Evolutionary conservation across 2,797 vertebrate genomes (phyloP).

Genomic region (Macropus fuliginosus): DNA sequence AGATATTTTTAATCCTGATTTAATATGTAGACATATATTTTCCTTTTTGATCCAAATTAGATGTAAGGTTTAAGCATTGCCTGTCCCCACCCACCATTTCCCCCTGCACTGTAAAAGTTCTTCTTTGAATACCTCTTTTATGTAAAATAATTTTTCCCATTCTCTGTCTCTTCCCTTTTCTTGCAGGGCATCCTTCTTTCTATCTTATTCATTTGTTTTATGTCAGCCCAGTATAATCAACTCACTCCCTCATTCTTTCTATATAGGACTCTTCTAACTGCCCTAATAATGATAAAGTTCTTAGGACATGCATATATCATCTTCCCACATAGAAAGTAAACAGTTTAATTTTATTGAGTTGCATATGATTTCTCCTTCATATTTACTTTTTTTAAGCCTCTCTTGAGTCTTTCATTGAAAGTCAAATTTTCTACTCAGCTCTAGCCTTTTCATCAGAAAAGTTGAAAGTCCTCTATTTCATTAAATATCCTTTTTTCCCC

Average conservation of each 20-base stretch:
- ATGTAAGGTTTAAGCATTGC: not conserved
- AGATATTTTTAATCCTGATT: no score
- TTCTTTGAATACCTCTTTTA: not conserved
- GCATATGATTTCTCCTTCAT: not conserved
- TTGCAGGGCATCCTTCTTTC: not conserved
- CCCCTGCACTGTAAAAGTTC: not conserved
- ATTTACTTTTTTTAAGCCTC: not conserved
- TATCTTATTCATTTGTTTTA: not conserved
- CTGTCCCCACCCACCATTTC: not conserved
- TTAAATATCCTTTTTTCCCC: no score
- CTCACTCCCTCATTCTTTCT: not conserved
- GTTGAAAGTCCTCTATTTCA: not conserved
- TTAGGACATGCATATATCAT: not conserved
- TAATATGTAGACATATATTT: no score
- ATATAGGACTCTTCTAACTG: not conserved
- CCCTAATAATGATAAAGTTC: not conserved
- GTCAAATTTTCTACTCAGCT: not conserved
- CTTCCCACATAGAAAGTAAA: not conserved
- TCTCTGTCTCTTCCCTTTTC: not conserved
- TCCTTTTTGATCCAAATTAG: not conserved
- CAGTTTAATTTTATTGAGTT: not conserved
- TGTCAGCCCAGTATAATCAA: no score
- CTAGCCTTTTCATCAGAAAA: not conserved
- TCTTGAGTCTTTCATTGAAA: not conserved
- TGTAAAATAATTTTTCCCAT: not conserved